phyloP scores from a whole-genome alignment of 2,113 vertebrate species.

The Callopanchax toddi region DNA sequence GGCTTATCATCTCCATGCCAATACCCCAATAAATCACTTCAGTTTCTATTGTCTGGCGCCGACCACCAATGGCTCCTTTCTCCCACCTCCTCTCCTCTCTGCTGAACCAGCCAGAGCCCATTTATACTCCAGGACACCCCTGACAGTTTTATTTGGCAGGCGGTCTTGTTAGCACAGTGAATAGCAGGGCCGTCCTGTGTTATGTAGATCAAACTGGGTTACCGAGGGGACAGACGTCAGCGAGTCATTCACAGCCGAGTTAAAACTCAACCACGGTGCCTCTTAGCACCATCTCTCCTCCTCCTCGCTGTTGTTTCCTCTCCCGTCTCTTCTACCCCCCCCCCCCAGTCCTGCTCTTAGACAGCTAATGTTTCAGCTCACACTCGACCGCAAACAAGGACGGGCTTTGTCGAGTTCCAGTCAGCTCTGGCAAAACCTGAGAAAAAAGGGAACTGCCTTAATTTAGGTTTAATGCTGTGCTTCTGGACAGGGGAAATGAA shows the following conservation, averaged over 20 bases:
- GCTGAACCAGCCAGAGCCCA: slow-evolving; percentile 58
- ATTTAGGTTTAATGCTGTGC: slow-evolving; percentile 26
- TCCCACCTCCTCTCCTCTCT: slow-evolving; percentile 38
- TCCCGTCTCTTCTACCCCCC: slow-evolving; percentile 25
- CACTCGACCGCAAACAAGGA: slow-evolving; percentile 48
- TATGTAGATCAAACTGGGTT: slow-evolving; percentile 86
- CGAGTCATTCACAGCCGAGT: slow-evolving; percentile 61
- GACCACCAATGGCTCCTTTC: slow-evolving; percentile 67
- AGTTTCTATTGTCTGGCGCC: slow-evolving; percentile 57
- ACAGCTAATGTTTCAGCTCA: slow-evolving; percentile 58
- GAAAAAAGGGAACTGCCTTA: slow-evolving; percentile 19
- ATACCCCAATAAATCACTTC: slow-evolving; percentile 68
- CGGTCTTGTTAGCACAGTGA: slow-evolving; percentile 84
- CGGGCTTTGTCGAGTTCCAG: slow-evolving; percentile 60
- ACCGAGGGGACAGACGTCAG: slow-evolving; percentile 77
- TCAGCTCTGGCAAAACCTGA: slow-evolving; percentile 42
- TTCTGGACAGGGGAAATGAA: slow-evolving; percentile 44
- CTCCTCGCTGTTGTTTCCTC: slow-evolving; percentile 23
- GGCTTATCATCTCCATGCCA: slow-evolving; percentile 71
- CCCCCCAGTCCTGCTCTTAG: slow-evolving; percentile 23
- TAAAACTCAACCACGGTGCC: slow-evolving; percentile 65
- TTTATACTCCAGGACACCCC: slow-evolving; percentile 70
- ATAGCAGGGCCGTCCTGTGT: slow-evolving; percentile 75
- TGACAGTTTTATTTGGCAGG: slow-evolving; percentile 82
- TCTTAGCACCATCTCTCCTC: slow-evolving; percentile 29